Percentiles rank a stretch among this genome's conserved stretches.
Conservation (phyloP, 64 coral and sea anemone genomes). For the Stylophora pistillata region DNA sequence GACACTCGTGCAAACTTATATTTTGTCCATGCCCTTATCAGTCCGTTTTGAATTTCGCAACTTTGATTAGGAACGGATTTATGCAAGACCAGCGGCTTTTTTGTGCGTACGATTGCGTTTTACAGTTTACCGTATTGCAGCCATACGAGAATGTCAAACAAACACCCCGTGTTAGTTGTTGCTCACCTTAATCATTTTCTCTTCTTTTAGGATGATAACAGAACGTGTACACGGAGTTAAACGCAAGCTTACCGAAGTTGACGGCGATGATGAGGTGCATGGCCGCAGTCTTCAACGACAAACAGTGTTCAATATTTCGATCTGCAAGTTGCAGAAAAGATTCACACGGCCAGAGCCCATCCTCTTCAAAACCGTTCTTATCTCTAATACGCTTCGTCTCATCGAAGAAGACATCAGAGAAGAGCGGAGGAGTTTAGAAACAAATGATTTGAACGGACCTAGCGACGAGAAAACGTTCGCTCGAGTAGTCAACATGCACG, state of each 20-base stretch:
- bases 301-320: conserved; percentile 92
- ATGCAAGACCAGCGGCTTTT: not conserved
- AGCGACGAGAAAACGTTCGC: conserved; percentile 27
- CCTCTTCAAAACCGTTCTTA: conserved; percentile 87
- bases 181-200: conserved; percentile 5
- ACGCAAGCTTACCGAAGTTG: conserved; percentile 84
- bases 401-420: conserved; percentile 92
- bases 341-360: conserved; percentile 61
- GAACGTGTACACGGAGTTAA: conserved; percentile 83
- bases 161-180: not conserved
- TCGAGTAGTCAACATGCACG: conserved; percentile 1
- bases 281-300: conserved; percentile 91
- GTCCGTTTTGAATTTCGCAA: not conserved
- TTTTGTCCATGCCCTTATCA: not conserved
- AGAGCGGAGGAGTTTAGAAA: conserved; percentile 56
- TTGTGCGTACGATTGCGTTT: not conserved
- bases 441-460: conserved; percentile 6
- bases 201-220: conserved; percentile 78
- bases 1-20: not conserved
- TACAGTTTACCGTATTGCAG: not conserved
- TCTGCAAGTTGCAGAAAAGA: conserved; percentile 92
- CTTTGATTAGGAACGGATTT: not conserved
- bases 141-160: not conserved
- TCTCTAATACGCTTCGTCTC: conserved; percentile 84
- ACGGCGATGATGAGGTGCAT: conserved; percentile 56